Evolutionary conservation across 1,140 invertebrate genomes (phyloP).

Genomic region (Sitophilus oryzae): DNA sequence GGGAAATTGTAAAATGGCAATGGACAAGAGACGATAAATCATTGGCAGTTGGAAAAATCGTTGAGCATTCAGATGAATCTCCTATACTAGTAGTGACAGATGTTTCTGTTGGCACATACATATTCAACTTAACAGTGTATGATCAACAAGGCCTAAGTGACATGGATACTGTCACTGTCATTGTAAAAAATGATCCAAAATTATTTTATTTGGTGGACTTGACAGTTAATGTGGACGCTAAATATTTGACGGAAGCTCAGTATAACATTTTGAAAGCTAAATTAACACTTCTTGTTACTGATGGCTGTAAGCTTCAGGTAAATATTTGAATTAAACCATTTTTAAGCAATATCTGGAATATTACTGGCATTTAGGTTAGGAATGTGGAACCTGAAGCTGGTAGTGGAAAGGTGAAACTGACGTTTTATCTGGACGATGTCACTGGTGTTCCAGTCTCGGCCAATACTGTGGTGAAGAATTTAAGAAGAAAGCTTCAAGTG

Average conservation of each 20-base stretch:
- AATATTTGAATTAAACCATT: constrained; percentile 10
- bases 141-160: constrained; percentile 81
- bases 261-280: constrained; percentile 69
- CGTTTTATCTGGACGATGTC: constrained; percentile 53
- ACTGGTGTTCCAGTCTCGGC: constrained; percentile 35
- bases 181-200: constrained; percentile 75
- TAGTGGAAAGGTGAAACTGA: constrained; percentile 54
- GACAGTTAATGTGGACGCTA: constrained; percentile 65
- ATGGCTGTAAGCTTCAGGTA: constrained; percentile 44
- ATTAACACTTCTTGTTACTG: constrained; percentile 57
- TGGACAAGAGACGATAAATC: constrained; percentile 79
- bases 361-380: constrained; percentile 29
- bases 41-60: constrained; percentile 75
- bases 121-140: constrained; percentile 80
- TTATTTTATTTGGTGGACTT: constrained; percentile 73
- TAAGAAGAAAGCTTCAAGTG: constrained; percentile 62
- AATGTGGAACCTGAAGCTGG: constrained; percentile 39
- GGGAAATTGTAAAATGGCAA: constrained; percentile 74
- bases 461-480: constrained; percentile 39
- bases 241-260: constrained; percentile 67
- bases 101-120: constrained; percentile 78
- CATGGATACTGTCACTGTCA: constrained; percentile 76
- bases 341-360: too few relatives aligned
- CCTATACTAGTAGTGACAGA: constrained; percentile 78
- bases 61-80: constrained; percentile 65